Conservation (phyloP, 2,113 vertebrate species). For the Platysteira castanea region DNA sequence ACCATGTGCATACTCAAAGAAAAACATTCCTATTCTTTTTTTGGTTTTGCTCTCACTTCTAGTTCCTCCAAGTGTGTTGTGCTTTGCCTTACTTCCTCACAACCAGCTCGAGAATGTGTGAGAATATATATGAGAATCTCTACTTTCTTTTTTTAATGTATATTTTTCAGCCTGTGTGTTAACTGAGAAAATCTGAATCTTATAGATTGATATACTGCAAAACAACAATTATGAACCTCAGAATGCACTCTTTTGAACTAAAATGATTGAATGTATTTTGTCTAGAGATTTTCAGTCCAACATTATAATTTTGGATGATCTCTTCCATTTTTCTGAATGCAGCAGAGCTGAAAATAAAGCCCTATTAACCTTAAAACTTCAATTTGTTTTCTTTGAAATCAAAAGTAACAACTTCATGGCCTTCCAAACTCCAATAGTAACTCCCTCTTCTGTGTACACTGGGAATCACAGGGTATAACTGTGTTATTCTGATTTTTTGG, state of each 20-base stretch:
- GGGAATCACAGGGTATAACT: constrained; percentile 12
- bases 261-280: background rate
- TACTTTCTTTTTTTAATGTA: background rate
- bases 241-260: background rate
- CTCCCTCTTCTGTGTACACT: constrained; percentile 62
- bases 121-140: background rate
- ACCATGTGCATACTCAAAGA: background rate
- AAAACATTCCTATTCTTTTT: background rate
- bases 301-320: background rate
- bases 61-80: background rate
- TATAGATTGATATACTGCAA: background rate
- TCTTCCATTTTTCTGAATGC: background rate
- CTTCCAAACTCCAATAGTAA: constrained; percentile 5
- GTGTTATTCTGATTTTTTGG: background rate
- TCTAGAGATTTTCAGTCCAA: background rate
- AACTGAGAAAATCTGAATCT: background rate
- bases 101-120: background rate
- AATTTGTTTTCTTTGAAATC: background rate
- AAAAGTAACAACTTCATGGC: background rate
- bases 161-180: background rate
- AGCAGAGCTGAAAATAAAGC: background rate
- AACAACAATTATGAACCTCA: background rate
- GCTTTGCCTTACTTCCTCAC: background rate
- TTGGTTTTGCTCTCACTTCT: background rate
- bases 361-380: background rate